phyloP scores from a whole-genome alignment of 2,113 vertebrate genomes.

The Piaya cayana region DNA sequence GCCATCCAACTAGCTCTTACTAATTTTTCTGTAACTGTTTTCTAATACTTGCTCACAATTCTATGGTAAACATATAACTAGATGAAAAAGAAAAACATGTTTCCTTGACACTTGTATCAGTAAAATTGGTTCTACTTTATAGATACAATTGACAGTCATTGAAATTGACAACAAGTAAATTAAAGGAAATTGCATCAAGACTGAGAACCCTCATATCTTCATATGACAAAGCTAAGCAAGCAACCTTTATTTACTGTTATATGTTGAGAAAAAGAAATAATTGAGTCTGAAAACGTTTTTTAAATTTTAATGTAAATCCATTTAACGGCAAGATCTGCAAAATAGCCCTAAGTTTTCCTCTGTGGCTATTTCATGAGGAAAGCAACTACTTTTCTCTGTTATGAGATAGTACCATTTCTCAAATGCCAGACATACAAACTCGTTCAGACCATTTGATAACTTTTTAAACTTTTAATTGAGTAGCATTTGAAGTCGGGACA shows the following conservation, averaged over 20 bases:
- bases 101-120: neutral
- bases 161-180: neutral
- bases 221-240: neutral
- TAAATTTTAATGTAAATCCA: neutral
- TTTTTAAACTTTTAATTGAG: neutral
- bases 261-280: neutral
- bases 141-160: neutral
- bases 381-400: neutral
- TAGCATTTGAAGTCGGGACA: neutral
- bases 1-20: neutral
- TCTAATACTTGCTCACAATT: neutral
- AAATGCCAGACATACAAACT: neutral
- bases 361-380: neutral
- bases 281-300: neutral
- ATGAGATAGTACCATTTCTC: neutral
- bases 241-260: neutral
- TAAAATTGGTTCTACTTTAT: neutral
- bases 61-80: neutral
- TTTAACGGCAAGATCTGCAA: neutral
- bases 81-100: accelerated
- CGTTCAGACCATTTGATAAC: neutral
- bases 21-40: neutral
- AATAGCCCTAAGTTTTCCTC: neutral
- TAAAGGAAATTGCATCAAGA: neutral
- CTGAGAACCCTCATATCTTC: neutral